Conservation (phyloP, 2,113 vertebrate species). For the Hepsetus odoe region DNA sequence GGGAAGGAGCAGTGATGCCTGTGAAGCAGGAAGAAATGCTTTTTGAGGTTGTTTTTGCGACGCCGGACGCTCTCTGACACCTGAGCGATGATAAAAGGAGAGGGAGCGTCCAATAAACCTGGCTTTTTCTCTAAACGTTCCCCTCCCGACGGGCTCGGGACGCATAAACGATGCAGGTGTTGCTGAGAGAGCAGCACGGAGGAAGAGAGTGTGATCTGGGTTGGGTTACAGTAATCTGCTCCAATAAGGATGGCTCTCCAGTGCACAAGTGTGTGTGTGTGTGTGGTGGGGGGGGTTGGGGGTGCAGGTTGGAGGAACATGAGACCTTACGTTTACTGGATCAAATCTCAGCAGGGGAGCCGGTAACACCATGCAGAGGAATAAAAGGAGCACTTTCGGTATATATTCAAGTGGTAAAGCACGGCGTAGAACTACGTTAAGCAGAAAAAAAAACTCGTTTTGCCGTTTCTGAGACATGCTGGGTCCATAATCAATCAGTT, state of each 20-base stretch:
- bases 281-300: too few species aligned
- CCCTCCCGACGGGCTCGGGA: background rate
- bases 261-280: too few species aligned
- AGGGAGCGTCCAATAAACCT: background rate
- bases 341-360: background rate
- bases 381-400: too few species aligned
- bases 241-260: conserved; percentile 33
- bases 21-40: too few species aligned
- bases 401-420: too few species aligned
- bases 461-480: too few species aligned
- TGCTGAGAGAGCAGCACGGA: conserved; percentile 3
- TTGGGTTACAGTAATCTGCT: conserved; percentile 40
- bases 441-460: too few species aligned
- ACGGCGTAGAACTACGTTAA: too few species aligned
- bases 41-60: too few species aligned
- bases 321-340: background rate
- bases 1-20: background rate
- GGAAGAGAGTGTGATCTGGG: conserved; percentile 34
- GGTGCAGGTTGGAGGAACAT: too few species aligned
- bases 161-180: conserved; percentile 7
- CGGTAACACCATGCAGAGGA: background rate
- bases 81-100: background rate
- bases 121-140: background rate
- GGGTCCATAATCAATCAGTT: too few species aligned
- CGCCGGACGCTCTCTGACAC: too few species aligned